These are phyloP conservation scores for Rhopilema esculentum DNA, from an alignment of 30 jellyfish, hydroid and myxozoan species.

Conservation along the genomic window DNA sequence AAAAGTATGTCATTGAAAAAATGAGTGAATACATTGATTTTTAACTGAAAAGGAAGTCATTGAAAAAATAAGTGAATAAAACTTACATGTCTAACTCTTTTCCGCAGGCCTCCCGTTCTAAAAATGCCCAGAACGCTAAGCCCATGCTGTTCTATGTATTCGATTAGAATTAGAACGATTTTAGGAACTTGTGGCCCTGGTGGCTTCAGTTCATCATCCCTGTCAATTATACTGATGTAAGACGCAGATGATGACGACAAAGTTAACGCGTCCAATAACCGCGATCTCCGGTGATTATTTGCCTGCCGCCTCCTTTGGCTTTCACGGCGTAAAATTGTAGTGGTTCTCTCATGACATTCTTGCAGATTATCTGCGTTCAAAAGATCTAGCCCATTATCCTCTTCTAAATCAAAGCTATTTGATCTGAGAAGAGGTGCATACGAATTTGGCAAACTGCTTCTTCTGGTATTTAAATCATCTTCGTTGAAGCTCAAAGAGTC, in stretches of 20 bases:
- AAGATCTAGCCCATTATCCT: constrained; percentile 36
- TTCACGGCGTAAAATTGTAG: constrained; percentile 62
- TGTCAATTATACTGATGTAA: constrained; percentile 86
- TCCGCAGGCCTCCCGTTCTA: constrained; percentile 96
- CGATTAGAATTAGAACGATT: constrained; percentile 70
- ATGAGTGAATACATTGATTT: too few relatives aligned
- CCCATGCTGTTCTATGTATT: constrained; percentile 81
- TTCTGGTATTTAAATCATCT: constrained; percentile 3
- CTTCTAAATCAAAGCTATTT: constrained; percentile 53
- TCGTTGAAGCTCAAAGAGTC: constrained; percentile 30
- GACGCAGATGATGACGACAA: constrained; percentile 97
- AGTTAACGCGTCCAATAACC: constrained; percentile 91
- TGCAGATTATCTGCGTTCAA: constrained; percentile 18
- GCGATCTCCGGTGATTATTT: constrained; percentile 74
- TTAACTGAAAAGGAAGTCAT: too few relatives aligned
- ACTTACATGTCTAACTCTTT: constrained; percentile 95
- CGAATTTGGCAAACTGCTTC: constrained; percentile 57
- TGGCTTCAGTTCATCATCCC: constrained; percentile 85
- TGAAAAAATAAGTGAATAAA: neutral
- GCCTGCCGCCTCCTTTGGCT: constrained; percentile 78
- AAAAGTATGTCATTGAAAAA: too few relatives aligned
- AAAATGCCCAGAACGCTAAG: constrained; percentile 86
- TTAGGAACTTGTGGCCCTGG: constrained; percentile 91
- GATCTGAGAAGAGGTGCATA: constrained; percentile 50
- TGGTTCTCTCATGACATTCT: constrained; percentile 10